A percentile compares a stretch with the other conserved stretches of the same genome.
phyloP scores from a whole-genome alignment of 1,140 invertebrate species.

The Oryctes rhinoceros region DNA sequence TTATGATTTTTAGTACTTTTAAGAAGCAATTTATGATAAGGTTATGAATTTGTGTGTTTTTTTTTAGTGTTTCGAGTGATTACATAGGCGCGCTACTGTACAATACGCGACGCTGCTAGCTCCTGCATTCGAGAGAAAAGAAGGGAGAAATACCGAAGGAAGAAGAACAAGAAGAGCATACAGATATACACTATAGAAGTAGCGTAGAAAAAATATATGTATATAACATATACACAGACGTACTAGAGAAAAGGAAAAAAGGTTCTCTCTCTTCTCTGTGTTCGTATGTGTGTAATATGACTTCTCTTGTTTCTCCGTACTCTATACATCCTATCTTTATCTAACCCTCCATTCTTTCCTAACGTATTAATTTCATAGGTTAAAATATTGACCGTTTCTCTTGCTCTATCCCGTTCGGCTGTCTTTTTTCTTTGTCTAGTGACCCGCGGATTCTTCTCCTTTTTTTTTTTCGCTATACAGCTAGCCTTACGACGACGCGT shows the following conservation, averaged over 20 bases:
- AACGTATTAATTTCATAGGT: constrained; percentile 57
- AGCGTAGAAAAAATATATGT: constrained; percentile 5
- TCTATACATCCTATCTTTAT: constrained; percentile 42
- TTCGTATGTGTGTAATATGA: neutral
- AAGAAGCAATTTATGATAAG: too few species aligned
- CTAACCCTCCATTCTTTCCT: constrained; percentile 55
- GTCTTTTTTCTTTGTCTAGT: constrained; percentile 52
- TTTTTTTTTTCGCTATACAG: constrained; percentile 34
- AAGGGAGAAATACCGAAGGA: constrained; percentile 16
- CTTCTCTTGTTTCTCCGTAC: constrained; percentile 38
- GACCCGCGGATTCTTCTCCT: constrained; percentile 50
- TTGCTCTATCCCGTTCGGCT: constrained; percentile 11
- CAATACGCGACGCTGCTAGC: neutral
- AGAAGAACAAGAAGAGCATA: neutral
- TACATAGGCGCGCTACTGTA: constrained; percentile 20
- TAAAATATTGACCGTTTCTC: constrained; percentile 49
- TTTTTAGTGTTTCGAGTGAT: neutral
- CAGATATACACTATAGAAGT: too few species aligned
- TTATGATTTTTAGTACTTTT: too few species aligned
- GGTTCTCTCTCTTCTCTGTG: constrained; percentile 1
- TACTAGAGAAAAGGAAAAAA: constrained; percentile 24
- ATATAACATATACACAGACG: neutral
- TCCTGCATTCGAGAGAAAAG: constrained; percentile 32
- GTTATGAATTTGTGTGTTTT: too few species aligned
- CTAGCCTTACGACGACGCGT: constrained; percentile 39